Evolutionary conservation across 2,888 invertebrate species (phyloP).

Genomic region (Operophtera brumata): DNA sequence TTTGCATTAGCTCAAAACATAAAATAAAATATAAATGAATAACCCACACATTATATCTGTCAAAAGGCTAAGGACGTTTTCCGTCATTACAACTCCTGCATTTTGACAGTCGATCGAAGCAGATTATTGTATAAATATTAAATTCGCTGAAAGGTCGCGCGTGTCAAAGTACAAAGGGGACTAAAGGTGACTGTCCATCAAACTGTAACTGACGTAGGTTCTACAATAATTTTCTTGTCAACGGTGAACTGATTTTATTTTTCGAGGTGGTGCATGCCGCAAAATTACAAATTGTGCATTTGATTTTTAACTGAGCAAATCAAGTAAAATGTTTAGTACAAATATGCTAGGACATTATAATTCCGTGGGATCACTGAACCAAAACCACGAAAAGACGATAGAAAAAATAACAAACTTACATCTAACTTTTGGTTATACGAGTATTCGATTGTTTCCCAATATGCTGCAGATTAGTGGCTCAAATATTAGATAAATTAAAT

Average conservation of each 20-base stretch:
- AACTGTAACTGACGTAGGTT: constrained; percentile 35
- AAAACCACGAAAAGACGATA: too few species aligned
- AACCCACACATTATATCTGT: background rate
- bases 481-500: too few species aligned
- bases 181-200: constrained; percentile 64
- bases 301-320: too few species aligned
- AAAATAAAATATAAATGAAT: background rate
- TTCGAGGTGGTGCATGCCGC: background rate
- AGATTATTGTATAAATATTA: constrained; percentile 54
- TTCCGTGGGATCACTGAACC: too few species aligned
- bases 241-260: constrained; percentile 20
- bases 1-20: too few species aligned
- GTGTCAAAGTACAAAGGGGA: constrained; percentile 48
- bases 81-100: background rate
- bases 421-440: too few species aligned
- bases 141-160: constrained; percentile 51
- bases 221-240: constrained; percentile 57
- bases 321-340: too few species aligned
- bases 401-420: too few species aligned
- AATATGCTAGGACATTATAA: too few species aligned
- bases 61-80: constrained; percentile 8
- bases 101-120: constrained; percentile 25
- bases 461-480: too few species aligned
- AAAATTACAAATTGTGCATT: too few species aligned
- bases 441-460: too few species aligned